Evolutionary conservation across 2,888 invertebrate species (phyloP), one percentile per base, ranked within the genome.

Genomic region (Aromia moschata): DNA sequence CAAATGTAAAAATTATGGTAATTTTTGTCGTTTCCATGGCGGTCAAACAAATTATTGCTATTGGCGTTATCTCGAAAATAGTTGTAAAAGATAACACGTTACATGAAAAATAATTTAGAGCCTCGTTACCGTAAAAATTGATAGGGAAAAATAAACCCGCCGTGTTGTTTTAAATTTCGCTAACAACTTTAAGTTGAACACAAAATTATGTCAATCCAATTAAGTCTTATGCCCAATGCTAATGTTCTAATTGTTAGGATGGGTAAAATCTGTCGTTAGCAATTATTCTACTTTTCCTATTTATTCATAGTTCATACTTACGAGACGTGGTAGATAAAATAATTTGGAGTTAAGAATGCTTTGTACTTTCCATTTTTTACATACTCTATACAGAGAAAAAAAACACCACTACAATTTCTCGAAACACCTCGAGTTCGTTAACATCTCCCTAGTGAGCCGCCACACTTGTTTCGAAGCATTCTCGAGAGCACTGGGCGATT

Each of bases 401-500:
- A 54, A 41, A 51, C 67, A 63, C 67, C 60, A 70, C 65, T 85
- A 92, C 71, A 92, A 85, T 77, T 89, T 89, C 74, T 93, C 92
- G 60, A 93, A 84, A 58, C 91, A 90, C 67, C 90, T 83, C 11
- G 90, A 88, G 77, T 92, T 92, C 59, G 92, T 92, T 68, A 93
- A 81, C 60, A 93, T 84, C 79, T 92, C 91, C 56, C 93, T 79
- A 0, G 91, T 88, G 30, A 93, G 84, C 69, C 90, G 80, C 93
- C 93, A 93, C 54, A 89, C 87, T 80, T 91, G 89, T 77, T 91
- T 91, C 30, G 92, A 89, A 1, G 91, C 90, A 73, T 89, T 89
- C 79, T 93, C 92, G 74, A 93, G 80, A 5, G 89, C 86, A 65
- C 87, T 87, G 1, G 89, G 87, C 37, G 89, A 87, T 78, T 91